A percentile compares a stretch with the other conserved stretches of the same genome.
Conservation (phyloP, 1,140 invertebrate species). For the Zaprionus gabonicus region DNA sequence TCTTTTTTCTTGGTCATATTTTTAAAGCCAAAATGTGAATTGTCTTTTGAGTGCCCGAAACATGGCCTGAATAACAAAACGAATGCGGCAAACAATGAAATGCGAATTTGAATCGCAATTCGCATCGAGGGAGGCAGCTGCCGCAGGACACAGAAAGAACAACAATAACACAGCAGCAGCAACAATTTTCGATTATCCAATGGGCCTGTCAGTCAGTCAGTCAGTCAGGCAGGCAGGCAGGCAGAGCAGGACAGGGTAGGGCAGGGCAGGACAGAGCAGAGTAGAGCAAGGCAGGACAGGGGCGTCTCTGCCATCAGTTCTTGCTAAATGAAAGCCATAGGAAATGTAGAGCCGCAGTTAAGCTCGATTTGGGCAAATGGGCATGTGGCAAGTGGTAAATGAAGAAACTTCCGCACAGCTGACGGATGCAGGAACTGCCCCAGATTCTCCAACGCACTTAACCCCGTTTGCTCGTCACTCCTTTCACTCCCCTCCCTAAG, state of each 20-base stretch:
- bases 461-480: background rate
- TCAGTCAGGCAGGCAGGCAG: background rate
- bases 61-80: constrained; percentile 24
- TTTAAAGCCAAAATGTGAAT: constrained; percentile 9
- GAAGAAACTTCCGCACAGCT: constrained; percentile 31
- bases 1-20: background rate
- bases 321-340: constrained; percentile 25
- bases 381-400: constrained; percentile 11
- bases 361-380: constrained; percentile 8
- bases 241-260: background rate
- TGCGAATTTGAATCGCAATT: constrained; percentile 18
- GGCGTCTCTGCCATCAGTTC: background rate
- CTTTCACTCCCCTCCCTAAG: background rate
- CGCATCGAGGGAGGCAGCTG: background rate
- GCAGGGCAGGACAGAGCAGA: background rate
- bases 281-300: background rate
- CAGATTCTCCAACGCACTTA: constrained; percentile 15
- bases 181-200: constrained; percentile 32
- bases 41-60: constrained; percentile 7
- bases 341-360: constrained; percentile 8
- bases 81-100: constrained; percentile 32
- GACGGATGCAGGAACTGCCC: constrained; percentile 53
- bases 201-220: constrained; percentile 13
- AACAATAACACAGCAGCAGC: background rate
- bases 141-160: constrained; percentile 4